Base-by-base conservation (phyloP, 2,888 invertebrate species). In the Automeris io region DNA sequence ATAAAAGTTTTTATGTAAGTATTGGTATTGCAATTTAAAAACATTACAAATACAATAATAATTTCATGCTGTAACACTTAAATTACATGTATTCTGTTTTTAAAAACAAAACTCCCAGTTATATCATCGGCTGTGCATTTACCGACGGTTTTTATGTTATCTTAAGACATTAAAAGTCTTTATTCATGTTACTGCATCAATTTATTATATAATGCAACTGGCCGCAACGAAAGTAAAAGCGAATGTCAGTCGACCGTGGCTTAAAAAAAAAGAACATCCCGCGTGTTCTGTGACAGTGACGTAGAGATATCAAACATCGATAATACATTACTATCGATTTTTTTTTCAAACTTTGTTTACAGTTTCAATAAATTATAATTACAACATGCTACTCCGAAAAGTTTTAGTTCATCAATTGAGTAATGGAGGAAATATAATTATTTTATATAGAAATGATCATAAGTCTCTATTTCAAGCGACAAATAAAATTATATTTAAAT, bases 211-310 rank as follows among this genome's bases (percentile, higher is more conserved):
- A 71, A 81, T 53, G 57, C 54, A 63, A 70, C 67, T 61, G 68
- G 67, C 65, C 64, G 66, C 61, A 54, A 66, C 54, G 73, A 79
- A 81, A 81, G 82, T 81, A 79, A 80, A 68, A 77, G 75, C 58
- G 56, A 54, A 53, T 59, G 51, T 49, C 68, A 70, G 50, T 67
- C 57, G 58, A 71, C 61, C 78, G 75, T 70, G 57, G 46, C 41
- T 54, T 54, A 54, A 59, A 64, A 60, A 57, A 57, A 60, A 54
- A 49, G 48, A 51, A 49, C 40, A 39, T 49, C 55, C 54, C 52
- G 54, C 57, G 57, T 49, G 42, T 37, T 54, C 48, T 61, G 54
- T 57, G 56, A 54, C 58, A 58, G 51, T 46, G 48, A 38, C 46
- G 49, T 50, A 39, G 40, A 49, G 43, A 43, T 37, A 49, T 45